Conservation (phyloP, 2,113 vertebrate genomes). For the Sialia sialis region DNA sequence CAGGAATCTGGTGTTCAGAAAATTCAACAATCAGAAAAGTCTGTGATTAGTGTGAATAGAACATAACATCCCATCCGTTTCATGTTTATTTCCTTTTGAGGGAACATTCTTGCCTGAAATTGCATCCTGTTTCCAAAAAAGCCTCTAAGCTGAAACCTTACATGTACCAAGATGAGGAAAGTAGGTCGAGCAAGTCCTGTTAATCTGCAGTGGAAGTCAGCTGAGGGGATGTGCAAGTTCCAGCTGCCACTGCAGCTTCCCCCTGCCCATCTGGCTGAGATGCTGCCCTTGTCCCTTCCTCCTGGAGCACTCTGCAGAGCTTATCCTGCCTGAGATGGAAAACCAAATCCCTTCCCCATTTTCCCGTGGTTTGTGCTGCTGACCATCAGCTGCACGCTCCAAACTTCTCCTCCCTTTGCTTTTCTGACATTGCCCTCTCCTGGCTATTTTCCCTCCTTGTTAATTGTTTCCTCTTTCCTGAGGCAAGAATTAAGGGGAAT, state of each 20-base stretch:
- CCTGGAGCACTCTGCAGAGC: not conserved
- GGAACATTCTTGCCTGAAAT: slow-evolving; percentile 53
- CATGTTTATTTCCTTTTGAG: slow-evolving; percentile 43
- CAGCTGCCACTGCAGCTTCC: not conserved
- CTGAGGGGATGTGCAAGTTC: not conserved
- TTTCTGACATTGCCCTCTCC: slow-evolving; percentile 59
- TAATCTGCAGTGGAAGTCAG: not conserved
- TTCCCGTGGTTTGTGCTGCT: not conserved
- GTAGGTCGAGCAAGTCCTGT: not conserved
- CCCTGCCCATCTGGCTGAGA: not conserved
- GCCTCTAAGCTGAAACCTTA: not conserved
- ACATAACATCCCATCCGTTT: slow-evolving; percentile 43
- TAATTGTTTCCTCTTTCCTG: not conserved
- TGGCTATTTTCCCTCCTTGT: not conserved
- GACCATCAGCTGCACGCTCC: not conserved
- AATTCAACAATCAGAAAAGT: not conserved
- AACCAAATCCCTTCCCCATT: not conserved
- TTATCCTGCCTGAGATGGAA: not conserved
- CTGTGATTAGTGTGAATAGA: slow-evolving; percentile 12
- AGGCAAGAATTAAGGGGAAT: not conserved
- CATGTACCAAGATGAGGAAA: not conserved
- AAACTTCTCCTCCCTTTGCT: not conserved
- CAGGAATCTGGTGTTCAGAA: not conserved
- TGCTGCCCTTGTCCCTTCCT: not conserved
- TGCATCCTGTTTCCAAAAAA: slow-evolving; percentile 26